A percentile compares a stretch with the other conserved stretches of the same genome.
These are phyloP conservation scores for Cryptotermes secundus DNA, from an alignment of 1,140 invertebrate species.

Conservation along the genomic window DNA sequence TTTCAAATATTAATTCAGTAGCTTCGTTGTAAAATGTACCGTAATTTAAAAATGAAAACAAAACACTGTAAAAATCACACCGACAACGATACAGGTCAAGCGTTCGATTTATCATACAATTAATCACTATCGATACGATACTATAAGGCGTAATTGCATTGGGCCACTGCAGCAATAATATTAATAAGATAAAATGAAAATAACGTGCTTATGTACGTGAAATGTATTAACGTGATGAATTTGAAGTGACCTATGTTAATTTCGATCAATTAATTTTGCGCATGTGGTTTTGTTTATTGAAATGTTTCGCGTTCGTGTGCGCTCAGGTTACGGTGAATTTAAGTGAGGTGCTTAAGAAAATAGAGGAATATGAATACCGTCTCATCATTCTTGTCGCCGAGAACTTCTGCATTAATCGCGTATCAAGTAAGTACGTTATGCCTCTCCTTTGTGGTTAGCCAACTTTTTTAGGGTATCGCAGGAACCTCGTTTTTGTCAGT, in stretches of 20 bases:
- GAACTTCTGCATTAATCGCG: background rate
- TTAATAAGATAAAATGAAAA: background rate
- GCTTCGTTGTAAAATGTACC: background rate
- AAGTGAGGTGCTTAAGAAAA: background rate
- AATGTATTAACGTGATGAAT: no score
- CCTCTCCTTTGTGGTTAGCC: background rate
- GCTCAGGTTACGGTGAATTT: background rate
- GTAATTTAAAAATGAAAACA: background rate
- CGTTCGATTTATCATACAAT: background rate
- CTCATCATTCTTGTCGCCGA: background rate
- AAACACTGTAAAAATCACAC: background rate
- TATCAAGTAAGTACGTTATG: background rate
- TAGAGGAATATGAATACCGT: background rate
- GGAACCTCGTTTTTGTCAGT: no score
- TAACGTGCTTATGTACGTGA: no score
- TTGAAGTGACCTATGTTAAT: no score
- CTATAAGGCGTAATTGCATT: background rate
- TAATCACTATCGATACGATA: background rate
- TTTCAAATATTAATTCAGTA: slow-evolving; percentile 1
- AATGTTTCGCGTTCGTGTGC: no score
- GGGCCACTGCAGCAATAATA: background rate
- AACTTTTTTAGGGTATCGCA: no score
- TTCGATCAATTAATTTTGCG: no score
- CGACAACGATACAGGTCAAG: background rate
- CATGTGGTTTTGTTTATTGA: no score